A percentile compares a stretch with the other conserved stretches of the same genome.
Conservation (phyloP, 2,113 vertebrate genomes). For the Beaufortia kweichowensis region DNA sequence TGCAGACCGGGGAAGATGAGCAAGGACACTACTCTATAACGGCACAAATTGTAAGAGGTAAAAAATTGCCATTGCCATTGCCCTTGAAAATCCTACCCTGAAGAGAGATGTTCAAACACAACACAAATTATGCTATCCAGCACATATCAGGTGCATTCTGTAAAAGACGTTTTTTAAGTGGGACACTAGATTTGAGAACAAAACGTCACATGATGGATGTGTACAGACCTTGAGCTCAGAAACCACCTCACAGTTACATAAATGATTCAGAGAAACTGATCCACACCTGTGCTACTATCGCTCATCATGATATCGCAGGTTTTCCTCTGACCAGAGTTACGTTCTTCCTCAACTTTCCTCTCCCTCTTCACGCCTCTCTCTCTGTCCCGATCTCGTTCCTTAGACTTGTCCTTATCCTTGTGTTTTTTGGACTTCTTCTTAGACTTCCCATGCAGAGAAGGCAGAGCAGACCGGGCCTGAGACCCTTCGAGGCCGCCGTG, state of each 20-base stretch:
- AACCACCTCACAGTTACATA: background rate
- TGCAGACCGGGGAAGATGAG: background rate
- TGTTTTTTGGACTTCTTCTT: slow-evolving; percentile 95
- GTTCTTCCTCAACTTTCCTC: slow-evolving; percentile 62
- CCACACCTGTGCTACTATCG: slow-evolving; percentile 78
- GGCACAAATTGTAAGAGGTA: background rate
- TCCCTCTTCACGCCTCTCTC: slow-evolving; percentile 58
- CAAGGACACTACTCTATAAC: background rate
- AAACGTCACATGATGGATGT: too few relatives aligned
- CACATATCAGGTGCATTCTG: too few relatives aligned
- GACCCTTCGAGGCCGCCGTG: slow-evolving; percentile 57
- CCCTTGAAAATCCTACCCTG: background rate
- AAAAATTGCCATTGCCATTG: background rate
- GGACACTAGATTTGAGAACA: too few relatives aligned
- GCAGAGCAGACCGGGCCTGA: slow-evolving; percentile 60
- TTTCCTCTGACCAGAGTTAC: slow-evolving; percentile 64
- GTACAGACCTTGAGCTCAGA: too few relatives aligned
- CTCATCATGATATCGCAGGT: slow-evolving; percentile 68
- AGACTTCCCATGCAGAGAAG: slow-evolving; percentile 74
- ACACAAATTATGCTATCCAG: too few relatives aligned
- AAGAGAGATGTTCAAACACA: background rate
- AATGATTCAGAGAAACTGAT: background rate
- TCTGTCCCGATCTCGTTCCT: slow-evolving; percentile 71
- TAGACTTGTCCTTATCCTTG: slow-evolving; percentile 86
- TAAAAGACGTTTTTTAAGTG: too few relatives aligned